Percentiles rank a stretch among this genome's conserved stretches.
Conservation (phyloP, 2,113 vertebrate genomes). For the Mustelus asterias region DNA sequence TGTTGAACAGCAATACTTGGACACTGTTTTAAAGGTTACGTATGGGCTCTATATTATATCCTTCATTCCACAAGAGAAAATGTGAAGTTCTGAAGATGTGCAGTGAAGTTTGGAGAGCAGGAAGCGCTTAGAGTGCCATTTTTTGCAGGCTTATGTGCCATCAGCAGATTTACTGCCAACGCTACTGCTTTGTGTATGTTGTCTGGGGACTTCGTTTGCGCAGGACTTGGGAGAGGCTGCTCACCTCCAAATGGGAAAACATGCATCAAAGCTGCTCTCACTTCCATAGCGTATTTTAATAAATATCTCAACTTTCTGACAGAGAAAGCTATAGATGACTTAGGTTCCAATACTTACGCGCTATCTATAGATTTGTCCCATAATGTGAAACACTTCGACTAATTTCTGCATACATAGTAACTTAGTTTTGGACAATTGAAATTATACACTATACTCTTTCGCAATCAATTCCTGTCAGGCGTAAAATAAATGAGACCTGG, state of each 20-base stretch:
- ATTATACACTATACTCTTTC: background rate
- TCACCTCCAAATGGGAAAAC: background rate
- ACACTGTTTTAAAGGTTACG: background rate
- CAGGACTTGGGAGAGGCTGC: background rate
- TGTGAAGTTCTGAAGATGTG: background rate
- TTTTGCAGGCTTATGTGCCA: constrained; percentile 10
- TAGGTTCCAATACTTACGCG: background rate
- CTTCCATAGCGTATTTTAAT: background rate
- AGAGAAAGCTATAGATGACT: background rate
- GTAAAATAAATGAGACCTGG: constrained; percentile 16
- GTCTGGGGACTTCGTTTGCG: background rate
- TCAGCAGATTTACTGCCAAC: constrained; percentile 20
- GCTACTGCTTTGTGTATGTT: background rate
- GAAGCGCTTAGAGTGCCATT: background rate
- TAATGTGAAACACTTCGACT: background rate
- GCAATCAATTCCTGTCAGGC: constrained; percentile 32
- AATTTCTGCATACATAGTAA: background rate
- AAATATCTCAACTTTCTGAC: background rate
- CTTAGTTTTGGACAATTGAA: constrained; percentile 19
- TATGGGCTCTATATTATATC: background rate
- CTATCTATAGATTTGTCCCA: background rate
- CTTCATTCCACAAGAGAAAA: background rate
- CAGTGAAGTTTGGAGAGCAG: background rate
- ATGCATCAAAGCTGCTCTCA: background rate
- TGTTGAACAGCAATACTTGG: background rate